phyloP scores from a whole-genome alignment of 2,113 vertebrate genomes.

The Bambusicola thoracicus region DNA sequence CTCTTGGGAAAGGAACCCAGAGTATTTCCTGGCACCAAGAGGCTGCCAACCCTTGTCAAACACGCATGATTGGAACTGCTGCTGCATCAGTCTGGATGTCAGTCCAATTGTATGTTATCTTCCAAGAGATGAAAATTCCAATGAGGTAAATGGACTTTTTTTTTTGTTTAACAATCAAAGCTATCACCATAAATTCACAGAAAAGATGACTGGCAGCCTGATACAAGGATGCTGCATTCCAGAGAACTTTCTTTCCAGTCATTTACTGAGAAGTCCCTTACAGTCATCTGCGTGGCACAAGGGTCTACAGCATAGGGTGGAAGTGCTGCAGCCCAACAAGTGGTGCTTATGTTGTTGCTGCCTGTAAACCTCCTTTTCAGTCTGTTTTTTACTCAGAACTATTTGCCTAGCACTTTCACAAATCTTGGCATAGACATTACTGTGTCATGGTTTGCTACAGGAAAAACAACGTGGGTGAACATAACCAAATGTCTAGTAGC shows the following conservation, averaged over 20 bases:
- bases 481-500: background rate
- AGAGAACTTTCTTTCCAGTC: background rate
- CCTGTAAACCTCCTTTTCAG: background rate
- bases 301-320: background rate
- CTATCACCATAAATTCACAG: background rate
- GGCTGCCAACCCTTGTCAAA: background rate
- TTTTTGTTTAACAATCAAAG: background rate
- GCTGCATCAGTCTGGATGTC: background rate
- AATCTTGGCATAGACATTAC: background rate
- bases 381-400: background rate
- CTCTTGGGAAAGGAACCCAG: background rate
- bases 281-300: background rate
- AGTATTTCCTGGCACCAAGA: background rate
- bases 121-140: background rate
- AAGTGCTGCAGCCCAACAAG: background rate
- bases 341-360: background rate
- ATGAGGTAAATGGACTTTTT: background rate
- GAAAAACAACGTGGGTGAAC: background rate
- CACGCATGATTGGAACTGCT: rapidly evolving
- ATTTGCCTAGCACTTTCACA: background rate
- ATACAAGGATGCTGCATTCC: background rate
- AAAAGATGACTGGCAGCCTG: background rate
- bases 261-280: background rate
- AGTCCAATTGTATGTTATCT: background rate
- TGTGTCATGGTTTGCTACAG: background rate